phyloP scores from a whole-genome alignment of 2,113 vertebrate species.

The Picathartes gymnocephalus region DNA sequence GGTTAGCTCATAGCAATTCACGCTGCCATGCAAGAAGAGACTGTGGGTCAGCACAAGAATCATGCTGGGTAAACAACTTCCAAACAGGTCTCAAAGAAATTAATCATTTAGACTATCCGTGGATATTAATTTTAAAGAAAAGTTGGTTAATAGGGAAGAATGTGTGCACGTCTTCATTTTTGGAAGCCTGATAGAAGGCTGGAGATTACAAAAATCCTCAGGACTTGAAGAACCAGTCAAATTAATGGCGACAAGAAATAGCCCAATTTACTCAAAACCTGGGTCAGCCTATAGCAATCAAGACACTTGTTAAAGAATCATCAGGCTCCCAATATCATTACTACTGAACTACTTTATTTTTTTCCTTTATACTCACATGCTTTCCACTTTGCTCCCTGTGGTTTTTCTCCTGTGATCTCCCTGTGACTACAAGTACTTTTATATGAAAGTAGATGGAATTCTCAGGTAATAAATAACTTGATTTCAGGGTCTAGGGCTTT shows the following conservation, averaged over 20 bases:
- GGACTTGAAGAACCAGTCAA: background rate
- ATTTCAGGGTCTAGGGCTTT: background rate
- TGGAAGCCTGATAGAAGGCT: background rate
- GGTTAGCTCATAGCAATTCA: background rate
- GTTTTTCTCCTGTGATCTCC: background rate
- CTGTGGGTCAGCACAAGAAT: background rate
- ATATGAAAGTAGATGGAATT: background rate
- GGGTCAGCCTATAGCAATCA: background rate
- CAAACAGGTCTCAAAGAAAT: background rate
- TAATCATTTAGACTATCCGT: accelerated
- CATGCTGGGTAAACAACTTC: background rate
- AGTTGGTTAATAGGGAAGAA: background rate
- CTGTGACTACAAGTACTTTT: background rate
- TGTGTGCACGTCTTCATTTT: background rate
- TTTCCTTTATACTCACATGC: background rate
- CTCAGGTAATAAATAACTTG: background rate
- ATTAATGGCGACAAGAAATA: background rate
- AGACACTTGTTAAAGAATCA: background rate
- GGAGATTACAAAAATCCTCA: background rate
- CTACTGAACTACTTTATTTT: background rate
- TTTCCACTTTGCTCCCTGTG: background rate
- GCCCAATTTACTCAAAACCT: background rate
- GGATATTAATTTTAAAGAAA: background rate
- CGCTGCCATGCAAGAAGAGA: background rate
- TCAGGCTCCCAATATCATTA: background rate